These are phyloP conservation scores for Cariama cristata DNA, from an alignment of 2,113 vertebrate genomes.

Conservation along the genomic window DNA sequence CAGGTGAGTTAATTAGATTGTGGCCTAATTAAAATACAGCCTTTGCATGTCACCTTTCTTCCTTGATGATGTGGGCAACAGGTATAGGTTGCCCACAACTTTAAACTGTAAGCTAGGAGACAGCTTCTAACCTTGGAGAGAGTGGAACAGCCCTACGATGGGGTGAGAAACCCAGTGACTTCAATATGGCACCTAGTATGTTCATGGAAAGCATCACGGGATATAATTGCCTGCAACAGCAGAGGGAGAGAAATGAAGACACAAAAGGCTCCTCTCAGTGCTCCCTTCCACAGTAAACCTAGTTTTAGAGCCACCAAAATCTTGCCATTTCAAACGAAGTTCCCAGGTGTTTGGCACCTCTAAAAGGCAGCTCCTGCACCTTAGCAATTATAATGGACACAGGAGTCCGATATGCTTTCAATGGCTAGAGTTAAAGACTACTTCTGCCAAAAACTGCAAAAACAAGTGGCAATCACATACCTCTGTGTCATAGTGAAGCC, in stretches of 20 bases:
- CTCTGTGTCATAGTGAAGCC: background rate
- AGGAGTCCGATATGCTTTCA: rapidly evolving
- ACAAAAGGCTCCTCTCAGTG: background rate
- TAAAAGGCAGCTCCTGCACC: background rate
- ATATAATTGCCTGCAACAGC: background rate
- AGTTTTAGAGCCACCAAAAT: background rate
- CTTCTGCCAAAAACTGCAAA: background rate
- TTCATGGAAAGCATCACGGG: background rate
- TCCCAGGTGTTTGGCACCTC: background rate
- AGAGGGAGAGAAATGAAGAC: background rate
- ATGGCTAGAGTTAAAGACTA: background rate
- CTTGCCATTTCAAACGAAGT: background rate
- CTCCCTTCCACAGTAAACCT: background rate
- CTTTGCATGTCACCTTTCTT: background rate
- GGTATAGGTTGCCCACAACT: background rate
- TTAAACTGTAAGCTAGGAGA: background rate
- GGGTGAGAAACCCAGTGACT: background rate
- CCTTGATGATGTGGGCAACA: background rate
- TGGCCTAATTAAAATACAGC: constrained; percentile 24
- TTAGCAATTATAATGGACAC: background rate
- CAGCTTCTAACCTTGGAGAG: background rate
- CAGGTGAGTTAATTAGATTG: background rate
- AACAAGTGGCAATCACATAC: background rate
- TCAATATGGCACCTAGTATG: rapidly evolving
- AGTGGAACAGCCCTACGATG: background rate